phyloP scores from a whole-genome alignment of 2,113 vertebrate genomes.

The Ptyas mucosa region DNA sequence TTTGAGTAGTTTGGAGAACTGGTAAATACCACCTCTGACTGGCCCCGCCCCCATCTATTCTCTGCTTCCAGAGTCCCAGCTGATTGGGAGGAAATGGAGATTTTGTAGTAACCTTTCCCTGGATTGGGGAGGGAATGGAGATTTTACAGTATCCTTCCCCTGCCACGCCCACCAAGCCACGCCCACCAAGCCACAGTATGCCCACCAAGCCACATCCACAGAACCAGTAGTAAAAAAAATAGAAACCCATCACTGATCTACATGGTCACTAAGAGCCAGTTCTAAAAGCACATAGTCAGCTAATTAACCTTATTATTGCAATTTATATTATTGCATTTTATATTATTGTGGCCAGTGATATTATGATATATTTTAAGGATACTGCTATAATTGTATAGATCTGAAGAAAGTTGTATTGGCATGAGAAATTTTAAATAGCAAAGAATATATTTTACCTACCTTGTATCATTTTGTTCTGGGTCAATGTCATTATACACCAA shows the following conservation, averaged over 20 bases:
- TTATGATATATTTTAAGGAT: background rate
- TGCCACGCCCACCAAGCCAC: too few species aligned
- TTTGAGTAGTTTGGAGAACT: too few species aligned
- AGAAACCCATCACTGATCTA: background rate
- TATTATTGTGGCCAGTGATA: background rate
- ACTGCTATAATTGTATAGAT: background rate
- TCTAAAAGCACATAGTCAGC: background rate
- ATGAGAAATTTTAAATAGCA: background rate
- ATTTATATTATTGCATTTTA: background rate
- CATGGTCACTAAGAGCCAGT: background rate
- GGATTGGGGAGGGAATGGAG: too few species aligned
- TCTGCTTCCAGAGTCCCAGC: too few species aligned
- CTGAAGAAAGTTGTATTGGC: background rate
- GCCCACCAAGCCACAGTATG: too few species aligned
- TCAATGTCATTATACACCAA: slow-evolving; percentile 48
- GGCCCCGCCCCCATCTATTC: too few species aligned
- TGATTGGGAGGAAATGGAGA: too few species aligned
- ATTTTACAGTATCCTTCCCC: too few species aligned
- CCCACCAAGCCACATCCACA: too few species aligned
- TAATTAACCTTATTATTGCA: background rate
- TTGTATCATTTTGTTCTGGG: slow-evolving; percentile 31
- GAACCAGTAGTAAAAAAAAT: too few species aligned
- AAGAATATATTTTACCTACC: slow-evolving; percentile 55
- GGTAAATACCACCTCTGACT: too few species aligned
- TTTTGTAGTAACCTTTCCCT: too few species aligned